Evolutionary conservation across 2,113 vertebrate species (phyloP).

Genomic region (Lophura nycthemera): DNA sequence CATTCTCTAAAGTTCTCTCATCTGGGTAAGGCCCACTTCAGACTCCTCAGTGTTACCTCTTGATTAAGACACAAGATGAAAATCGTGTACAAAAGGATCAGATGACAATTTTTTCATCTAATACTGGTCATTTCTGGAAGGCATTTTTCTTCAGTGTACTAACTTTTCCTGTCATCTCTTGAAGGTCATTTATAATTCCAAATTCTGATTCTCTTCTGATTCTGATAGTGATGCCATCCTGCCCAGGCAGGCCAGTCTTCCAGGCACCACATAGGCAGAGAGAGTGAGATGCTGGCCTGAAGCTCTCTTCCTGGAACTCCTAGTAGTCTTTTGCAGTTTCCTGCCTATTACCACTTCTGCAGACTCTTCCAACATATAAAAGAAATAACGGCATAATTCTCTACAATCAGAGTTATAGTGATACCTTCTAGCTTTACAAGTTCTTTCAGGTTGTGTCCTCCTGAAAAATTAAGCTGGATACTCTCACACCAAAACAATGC

Average conservation of each 20-base stretch:
- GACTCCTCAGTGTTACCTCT: neutral
- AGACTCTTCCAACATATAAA: neutral
- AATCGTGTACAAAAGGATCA: neutral
- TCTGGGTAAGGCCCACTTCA: slow-evolving; percentile 83
- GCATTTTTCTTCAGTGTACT: neutral
- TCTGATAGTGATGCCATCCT: neutral
- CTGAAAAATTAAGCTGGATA: neutral
- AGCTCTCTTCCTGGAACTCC: neutral
- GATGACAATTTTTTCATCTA: neutral
- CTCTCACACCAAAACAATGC: neutral
- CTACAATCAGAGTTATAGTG: neutral
- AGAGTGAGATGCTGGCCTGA: neutral
- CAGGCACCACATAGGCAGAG: neutral
- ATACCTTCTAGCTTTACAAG: neutral
- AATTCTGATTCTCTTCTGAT: neutral
- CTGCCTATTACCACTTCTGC: neutral
- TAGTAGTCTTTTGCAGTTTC: neutral
- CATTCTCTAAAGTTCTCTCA: slow-evolving; percentile 93
- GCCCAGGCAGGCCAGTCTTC: neutral
- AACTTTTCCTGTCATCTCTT: neutral
- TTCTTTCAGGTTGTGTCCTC: neutral
- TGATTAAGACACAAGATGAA: neutral
- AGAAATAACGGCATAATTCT: neutral
- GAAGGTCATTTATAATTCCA: neutral
- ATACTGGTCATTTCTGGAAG: neutral